A percentile compares a stretch with the other conserved stretches of the same genome.
Evolutionary conservation across 2,888 invertebrate genomes (phyloP).

Genomic region (Pyralis farinalis): DNA sequence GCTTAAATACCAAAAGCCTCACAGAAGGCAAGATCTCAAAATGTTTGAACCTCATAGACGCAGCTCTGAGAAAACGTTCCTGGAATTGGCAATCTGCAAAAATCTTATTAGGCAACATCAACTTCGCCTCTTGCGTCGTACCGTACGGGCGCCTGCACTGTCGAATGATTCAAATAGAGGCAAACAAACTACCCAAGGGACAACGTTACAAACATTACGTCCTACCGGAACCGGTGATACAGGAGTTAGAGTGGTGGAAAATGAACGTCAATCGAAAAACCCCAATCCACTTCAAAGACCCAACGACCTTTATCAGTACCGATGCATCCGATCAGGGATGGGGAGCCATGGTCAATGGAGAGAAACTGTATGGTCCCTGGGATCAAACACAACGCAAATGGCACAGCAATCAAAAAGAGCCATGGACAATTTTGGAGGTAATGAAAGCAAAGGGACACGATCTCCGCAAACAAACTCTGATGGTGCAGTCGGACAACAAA

Average conservation of each 20-base stretch:
- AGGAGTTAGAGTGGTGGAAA: constrained; percentile 2
- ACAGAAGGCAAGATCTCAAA: background rate
- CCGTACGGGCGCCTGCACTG: constrained; percentile 14
- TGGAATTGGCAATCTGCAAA: constrained; percentile 12
- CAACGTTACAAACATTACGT: background rate
- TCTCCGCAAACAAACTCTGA: background rate
- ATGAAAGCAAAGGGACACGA: background rate
- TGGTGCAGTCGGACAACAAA: constrained; percentile 6
- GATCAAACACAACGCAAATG: background rate
- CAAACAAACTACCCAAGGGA: constrained; percentile 3
- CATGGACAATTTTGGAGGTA: constrained; percentile 2
- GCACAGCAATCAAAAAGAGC: constrained; percentile 10
- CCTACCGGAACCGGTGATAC: background rate
- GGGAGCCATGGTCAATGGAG: constrained; percentile 5
- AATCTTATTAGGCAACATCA: constrained; percentile 12
- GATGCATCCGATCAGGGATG: constrained; percentile 5
- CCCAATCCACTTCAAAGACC: background rate
- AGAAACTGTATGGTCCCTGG: background rate
- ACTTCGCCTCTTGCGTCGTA: constrained; percentile 13
- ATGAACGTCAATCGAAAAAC: background rate
- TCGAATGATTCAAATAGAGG: constrained; percentile 8
- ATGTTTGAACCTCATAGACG: background rate
- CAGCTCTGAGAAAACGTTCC: background rate
- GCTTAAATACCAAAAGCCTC: background rate
- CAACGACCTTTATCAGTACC: constrained; percentile 1